Conservation (phyloP, 2,113 vertebrate species). For the Trachemys scripta region DNA sequence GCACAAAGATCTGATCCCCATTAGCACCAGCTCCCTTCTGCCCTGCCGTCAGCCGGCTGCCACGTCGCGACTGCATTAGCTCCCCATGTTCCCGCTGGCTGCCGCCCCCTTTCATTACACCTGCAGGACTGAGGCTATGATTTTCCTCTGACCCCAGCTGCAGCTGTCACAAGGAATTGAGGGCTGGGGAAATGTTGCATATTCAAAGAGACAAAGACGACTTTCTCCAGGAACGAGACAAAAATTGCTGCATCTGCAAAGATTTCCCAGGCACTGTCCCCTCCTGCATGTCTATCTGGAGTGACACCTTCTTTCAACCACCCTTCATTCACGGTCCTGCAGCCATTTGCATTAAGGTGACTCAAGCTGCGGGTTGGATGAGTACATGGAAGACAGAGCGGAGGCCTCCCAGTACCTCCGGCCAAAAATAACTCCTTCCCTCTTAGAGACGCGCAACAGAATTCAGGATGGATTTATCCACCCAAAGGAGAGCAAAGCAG, state of each 20-base stretch:
- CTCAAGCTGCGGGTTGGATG: background rate
- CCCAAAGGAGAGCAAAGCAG: fast-evolving
- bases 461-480: fast-evolving
- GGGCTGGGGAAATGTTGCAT: constrained; percentile 47
- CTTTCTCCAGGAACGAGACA: constrained; percentile 30
- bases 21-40: background rate
- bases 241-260: constrained; percentile 75
- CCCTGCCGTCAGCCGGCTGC: background rate
- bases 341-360: constrained; percentile 44
- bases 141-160: constrained; percentile 57
- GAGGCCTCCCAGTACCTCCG: background rate
- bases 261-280: constrained; percentile 43
- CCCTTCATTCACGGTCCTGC: background rate
- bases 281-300: constrained; percentile 45
- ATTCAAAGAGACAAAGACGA: constrained; percentile 66
- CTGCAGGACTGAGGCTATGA: constrained; percentile 61
- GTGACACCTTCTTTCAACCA: constrained; percentile 74
- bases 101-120: constrained; percentile 45
- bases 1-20: background rate
- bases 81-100: background rate
- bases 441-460: background rate
- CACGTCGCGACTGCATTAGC: background rate
- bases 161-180: constrained; percentile 66
- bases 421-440: background rate
- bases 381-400: background rate